Base-by-base conservation (phyloP, 2,797 vertebrate species). In the Channallabes apus region DNA sequence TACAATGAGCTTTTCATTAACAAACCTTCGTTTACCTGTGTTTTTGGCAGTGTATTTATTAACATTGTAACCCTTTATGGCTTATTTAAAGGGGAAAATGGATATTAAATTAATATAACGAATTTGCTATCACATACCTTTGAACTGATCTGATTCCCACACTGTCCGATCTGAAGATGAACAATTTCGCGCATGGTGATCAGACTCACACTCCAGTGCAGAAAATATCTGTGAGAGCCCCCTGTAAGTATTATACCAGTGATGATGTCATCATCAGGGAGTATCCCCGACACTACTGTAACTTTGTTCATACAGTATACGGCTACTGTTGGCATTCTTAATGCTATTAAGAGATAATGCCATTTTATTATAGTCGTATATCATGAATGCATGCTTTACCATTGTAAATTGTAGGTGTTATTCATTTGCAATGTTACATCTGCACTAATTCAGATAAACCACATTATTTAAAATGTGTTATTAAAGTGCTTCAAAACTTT, bases 101-200 rank as follows among this genome's bases (percentile, higher is more conserved):
- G 4, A 27, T 15, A 17, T 20, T 62, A 75, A 75, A 75, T n/a
- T 69, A 61, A 51, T 59, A 62, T 51, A 14, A 76, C 3, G 12
- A 58, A 51, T 11, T 82, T 32, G 56, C 22, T 32, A 75, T 82
- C 75, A 71, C 79, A 94, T 95, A 99, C 98, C 97, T 99, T 99
- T 46, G 96, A 92, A 91, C 98, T 98, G 1, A 99, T 98, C 93
- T 99, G 98, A 95, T 99, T 99, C 62, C 98, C 98, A 68, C 98
- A 99, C 92, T 99, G 98, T 91, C 98, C 98, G 0, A 99, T 97
- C 95, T 99, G 98, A 86, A 99, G 94, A 89, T 99, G 98, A 54
- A 99, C 96, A 4, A 99, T 99, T 92, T 99, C 98, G 90, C 98
- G 96, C 98, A 99, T 99, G 93, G 87, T 96, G 94, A 86, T 83